Evolutionary conservation across 2,113 vertebrate genomes (phyloP).

Genomic region (Clarias macrocephalus): DNA sequence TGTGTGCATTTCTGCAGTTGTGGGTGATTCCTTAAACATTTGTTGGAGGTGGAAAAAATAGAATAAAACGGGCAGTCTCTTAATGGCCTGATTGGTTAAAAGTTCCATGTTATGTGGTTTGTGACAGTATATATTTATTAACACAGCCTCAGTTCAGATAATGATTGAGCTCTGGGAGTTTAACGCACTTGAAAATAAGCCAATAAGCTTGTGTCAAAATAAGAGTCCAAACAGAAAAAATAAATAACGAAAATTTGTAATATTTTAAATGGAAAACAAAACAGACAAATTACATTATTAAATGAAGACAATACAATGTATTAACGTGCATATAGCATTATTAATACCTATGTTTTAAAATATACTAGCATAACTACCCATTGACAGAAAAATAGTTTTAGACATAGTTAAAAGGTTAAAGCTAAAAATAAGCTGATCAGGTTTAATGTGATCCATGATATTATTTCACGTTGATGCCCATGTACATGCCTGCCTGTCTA

Average conservation of each 20-base stretch:
- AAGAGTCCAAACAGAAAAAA: background rate
- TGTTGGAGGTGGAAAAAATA: background rate
- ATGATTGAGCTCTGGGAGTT: background rate
- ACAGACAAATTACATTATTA: background rate
- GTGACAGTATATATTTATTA: background rate
- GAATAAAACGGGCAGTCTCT: background rate
- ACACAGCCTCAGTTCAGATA: background rate
- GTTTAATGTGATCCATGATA: no score
- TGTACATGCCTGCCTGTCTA: no score
- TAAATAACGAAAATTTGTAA: background rate
- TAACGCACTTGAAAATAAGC: background rate
- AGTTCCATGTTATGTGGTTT: background rate
- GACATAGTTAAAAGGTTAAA: no score
- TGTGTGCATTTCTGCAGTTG: no score
- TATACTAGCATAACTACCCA: no score
- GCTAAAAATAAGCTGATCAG: no score
- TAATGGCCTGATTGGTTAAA: background rate
- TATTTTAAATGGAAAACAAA: background rate
- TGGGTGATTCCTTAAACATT: no score
- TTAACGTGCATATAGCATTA: background rate
- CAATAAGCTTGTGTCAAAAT: conserved; percentile 10
- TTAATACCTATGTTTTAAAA: background rate
- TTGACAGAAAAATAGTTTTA: no score
- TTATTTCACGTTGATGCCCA: no score
- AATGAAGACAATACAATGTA: background rate